Evolutionary conservation across 2,888 invertebrate genomes (phyloP), one percentile per base, ranked within the genome.

Genomic region (Scaptomyza parva): DNA sequence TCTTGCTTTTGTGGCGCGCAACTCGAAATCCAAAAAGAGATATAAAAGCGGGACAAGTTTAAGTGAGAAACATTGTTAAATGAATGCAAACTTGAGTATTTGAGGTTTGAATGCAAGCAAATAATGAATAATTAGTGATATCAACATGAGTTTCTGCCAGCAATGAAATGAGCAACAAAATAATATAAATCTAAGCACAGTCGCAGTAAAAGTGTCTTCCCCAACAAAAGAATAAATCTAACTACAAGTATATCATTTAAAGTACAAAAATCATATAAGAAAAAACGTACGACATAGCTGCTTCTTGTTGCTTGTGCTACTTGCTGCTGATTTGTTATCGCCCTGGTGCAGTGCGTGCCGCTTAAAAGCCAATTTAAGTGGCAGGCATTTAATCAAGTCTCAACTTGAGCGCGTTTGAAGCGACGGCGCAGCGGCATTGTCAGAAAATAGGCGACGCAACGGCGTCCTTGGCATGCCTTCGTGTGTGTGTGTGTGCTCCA

Each of bases 281-380:
- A 51, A 41, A 39, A 44, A 30, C 48, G 26, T 39, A 44, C 17
- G n/a, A n/a, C n/a, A 0, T 9, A 9, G 26, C 12, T 26, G 24
- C 45, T 37, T 14, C 35, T 35, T 35, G 44, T 14, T 44, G n/a
- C 44, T 35, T 30, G 18, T 35, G 44, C 26, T 44, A 20, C 44
- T 35, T 30, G 18, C 18, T 47, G 44, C 33, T 44, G 71, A 72
- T 58, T 77, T 68, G 69, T 65, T 77, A 77, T 77, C 65, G 55
- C 44, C 54, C 28, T 30, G 39, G 17, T 68, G 71, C 62, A 63
- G 62, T 59, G 62, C 55, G 69, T 57, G 63, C 60, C 57, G 64
- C 61, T 77, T 78, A 70, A 84, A 68, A 65, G 84, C 74, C 74
- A 77, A 84, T 77, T 69, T 67, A 86, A 80, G 84, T 86, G 87